Evolutionary conservation across 2,888 invertebrate genomes (phyloP).

Genomic region (Chaetogeoica ovagalla): DNA sequence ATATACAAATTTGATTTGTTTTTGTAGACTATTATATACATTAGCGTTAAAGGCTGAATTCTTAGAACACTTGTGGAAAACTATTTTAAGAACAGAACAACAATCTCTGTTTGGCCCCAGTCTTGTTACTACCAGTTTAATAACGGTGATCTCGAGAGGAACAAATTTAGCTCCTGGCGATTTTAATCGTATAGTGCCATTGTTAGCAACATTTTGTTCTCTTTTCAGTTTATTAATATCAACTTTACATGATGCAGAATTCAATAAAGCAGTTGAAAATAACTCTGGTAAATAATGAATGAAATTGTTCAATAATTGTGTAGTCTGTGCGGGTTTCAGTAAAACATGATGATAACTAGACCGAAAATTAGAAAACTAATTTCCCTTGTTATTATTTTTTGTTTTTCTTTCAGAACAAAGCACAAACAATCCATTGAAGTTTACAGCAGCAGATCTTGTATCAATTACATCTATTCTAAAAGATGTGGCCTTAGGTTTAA

Average conservation of each 20-base stretch:
- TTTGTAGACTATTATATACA: conserved; percentile 72
- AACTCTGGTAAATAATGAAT: conserved; percentile 41
- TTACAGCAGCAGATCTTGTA: conserved; percentile 74
- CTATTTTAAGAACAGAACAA: conserved; percentile 61
- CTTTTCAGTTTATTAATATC: conserved; percentile 78
- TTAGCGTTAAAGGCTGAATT: conserved; percentile 79
- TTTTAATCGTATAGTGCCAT: conserved; percentile 72
- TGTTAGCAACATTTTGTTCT: conserved; percentile 81
- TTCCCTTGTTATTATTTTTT: no score
- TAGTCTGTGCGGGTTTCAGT: not conserved
- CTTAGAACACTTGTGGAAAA: conserved; percentile 74
- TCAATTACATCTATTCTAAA: conserved; percentile 73
- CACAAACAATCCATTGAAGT: conserved; percentile 64
- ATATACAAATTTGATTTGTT: conserved; percentile 6
- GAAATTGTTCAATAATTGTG: not conserved
- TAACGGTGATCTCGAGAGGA: conserved; percentile 72
- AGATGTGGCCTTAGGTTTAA: conserved; percentile 80
- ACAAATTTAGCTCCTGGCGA: conserved; percentile 66
- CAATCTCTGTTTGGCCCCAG: conserved; percentile 62
- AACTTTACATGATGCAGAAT: conserved; percentile 84
- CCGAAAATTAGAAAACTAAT: not conserved
- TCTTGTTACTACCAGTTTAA: conserved; percentile 63
- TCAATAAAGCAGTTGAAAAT: conserved; percentile 66
- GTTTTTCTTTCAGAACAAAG: conserved; percentile 39
- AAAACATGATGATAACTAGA: no score